A percentile compares a stretch with the other conserved stretches of the same genome.
phyloP scores from a whole-genome alignment of 2,113 vertebrate species.

The Leptodactylus fuscus region DNA sequence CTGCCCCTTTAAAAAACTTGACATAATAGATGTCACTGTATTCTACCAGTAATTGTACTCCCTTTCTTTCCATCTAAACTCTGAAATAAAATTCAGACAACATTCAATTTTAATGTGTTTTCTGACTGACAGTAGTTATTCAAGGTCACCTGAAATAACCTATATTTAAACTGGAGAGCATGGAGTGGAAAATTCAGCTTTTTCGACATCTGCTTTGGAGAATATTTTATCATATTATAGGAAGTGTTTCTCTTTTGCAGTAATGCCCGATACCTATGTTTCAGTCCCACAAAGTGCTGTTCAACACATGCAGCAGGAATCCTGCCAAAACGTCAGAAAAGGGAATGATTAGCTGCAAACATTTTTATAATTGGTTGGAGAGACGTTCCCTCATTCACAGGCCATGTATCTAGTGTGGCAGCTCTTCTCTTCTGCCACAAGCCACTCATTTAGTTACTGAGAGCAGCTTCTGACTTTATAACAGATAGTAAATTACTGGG shows the following conservation, averaged over 20 bases:
- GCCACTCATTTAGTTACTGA: too few species aligned
- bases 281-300: constrained; percentile 1
- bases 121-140: neutral
- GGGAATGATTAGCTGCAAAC: constrained; percentile 38
- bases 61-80: neutral
- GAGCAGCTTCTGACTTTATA: neutral
- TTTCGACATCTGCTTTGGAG: neutral
- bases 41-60: neutral
- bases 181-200: neutral
- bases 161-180: neutral
- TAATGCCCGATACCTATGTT: neutral
- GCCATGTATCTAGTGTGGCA: constrained; percentile 29
- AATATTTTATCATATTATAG: neutral
- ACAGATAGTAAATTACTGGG: neutral
- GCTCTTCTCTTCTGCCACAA: neutral
- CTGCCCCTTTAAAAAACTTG: neutral
- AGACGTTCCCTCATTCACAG: neutral
- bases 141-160: neutral
- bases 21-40: neutral
- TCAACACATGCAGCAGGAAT: constrained; percentile 19
- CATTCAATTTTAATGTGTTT: neutral
- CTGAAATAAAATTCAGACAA: neutral
- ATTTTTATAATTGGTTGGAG: constrained; percentile 35
- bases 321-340: constrained; percentile 28
- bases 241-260: neutral